Conservation (phyloP, 2,797 vertebrate genomes). For the Cuculus canorus region DNA sequence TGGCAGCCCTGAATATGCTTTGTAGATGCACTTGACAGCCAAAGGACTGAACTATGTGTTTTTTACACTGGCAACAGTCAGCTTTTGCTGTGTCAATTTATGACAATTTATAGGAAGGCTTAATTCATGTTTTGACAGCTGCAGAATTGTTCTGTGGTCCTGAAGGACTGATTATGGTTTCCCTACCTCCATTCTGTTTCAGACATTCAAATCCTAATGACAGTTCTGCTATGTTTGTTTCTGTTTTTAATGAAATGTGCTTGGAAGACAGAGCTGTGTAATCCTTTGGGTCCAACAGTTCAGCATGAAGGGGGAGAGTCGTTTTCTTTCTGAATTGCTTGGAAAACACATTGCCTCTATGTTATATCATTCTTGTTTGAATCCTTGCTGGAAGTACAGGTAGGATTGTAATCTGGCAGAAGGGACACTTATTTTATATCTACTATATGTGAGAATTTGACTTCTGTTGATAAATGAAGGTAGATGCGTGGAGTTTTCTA, state of each 20-base stretch:
- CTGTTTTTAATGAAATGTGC: slow-evolving; percentile 3
- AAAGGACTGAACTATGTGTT: not conserved
- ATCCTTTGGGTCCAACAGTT: slow-evolving; percentile 3
- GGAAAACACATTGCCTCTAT: not conserved
- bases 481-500: not conserved
- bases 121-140: slow-evolving; percentile 65
- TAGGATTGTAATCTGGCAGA: not conserved
- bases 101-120: slow-evolving; percentile 10
- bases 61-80: not conserved
- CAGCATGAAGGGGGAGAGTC: not conserved
- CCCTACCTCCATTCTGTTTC: slow-evolving; percentile 14
- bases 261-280: not conserved
- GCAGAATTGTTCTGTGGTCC: slow-evolving; percentile 36
- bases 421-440: not conserved
- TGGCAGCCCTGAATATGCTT: not conserved
- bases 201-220: slow-evolving; percentile 33
- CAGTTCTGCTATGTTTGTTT: not conserved
- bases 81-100: slow-evolving; percentile 31
- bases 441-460: not conserved
- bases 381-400: not conserved
- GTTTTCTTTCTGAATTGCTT: not conserved
- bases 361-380: not conserved
- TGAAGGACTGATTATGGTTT: slow-evolving; percentile 54
- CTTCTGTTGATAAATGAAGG: not conserved
- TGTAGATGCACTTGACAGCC: not conserved